These are phyloP conservation scores for Acholoe squamosa DNA, from an alignment of 2,888 invertebrate species.

Conservation along the genomic window DNA sequence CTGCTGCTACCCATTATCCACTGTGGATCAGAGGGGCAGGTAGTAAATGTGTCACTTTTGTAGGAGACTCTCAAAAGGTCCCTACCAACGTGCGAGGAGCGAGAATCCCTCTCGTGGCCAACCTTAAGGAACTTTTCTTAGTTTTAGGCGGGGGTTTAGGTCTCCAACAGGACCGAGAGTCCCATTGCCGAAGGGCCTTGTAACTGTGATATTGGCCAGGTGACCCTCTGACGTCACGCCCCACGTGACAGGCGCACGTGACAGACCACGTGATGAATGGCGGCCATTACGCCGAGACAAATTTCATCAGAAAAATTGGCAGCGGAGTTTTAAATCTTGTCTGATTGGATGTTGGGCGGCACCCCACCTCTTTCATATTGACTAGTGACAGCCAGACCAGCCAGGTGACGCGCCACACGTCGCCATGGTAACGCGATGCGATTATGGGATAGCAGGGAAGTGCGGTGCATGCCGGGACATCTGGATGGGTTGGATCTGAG, in stretches of 20 bases:
- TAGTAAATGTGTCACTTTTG: too few species aligned
- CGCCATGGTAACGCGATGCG: slow-evolving; percentile 44
- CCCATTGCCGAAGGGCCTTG: too few species aligned
- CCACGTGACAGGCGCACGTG: slow-evolving; percentile 55
- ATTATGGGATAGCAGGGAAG: slow-evolving; percentile 27
- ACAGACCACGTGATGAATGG: slow-evolving; percentile 56
- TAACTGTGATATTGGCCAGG: slow-evolving; percentile 41
- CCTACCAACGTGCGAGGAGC: too few species aligned
- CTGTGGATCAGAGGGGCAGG: too few species aligned
- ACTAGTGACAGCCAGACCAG: slow-evolving; percentile 3
- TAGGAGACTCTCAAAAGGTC: too few species aligned
- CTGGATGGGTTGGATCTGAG: not conserved
- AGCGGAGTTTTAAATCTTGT: slow-evolving; percentile 47
- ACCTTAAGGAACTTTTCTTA: too few species aligned
- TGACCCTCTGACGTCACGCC: slow-evolving; percentile 56
- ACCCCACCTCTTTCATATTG: not conserved
- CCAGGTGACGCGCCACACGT: slow-evolving; percentile 39
- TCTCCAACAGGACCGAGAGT: too few species aligned
- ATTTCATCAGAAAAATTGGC: slow-evolving; percentile 57
- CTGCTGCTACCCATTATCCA: too few species aligned
- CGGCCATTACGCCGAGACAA: slow-evolving; percentile 42
- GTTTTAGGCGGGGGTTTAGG: too few species aligned
- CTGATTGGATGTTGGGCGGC: slow-evolving; percentile 15
- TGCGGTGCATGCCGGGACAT: slow-evolving; percentile 22
- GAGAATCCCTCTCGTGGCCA: too few species aligned